Percentiles rank a stretch among this genome's conserved stretches.
phyloP scores from a whole-genome alignment of 2,888 invertebrate genomes.

The Epiblema foenella region DNA sequence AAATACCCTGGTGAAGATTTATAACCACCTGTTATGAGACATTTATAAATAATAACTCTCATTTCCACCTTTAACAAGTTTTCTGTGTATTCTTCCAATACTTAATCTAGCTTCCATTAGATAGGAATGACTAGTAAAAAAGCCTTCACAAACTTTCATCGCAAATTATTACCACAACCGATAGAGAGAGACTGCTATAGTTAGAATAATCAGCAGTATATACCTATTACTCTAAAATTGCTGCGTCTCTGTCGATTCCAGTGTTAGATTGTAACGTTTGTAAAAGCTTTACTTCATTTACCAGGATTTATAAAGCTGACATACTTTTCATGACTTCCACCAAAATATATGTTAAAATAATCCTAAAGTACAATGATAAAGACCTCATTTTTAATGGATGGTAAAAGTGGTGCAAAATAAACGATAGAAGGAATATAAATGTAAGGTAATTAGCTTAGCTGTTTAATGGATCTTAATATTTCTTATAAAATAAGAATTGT shows the following conservation, averaged over 20 bases:
- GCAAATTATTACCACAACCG: neutral
- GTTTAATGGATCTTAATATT: conserved; percentile 58
- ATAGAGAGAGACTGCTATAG: neutral
- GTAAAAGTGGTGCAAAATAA: conserved; percentile 40
- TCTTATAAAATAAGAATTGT: conserved; percentile 82
- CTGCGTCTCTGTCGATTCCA: neutral
- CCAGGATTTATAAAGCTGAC: conserved; percentile 17
- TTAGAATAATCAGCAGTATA: neutral
- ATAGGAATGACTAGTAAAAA: neutral
- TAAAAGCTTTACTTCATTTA: neutral
- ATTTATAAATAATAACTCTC: neutral
- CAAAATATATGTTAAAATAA: conserved; percentile 40
- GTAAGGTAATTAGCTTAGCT: conserved; percentile 59
- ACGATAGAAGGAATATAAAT: conserved; percentile 25
- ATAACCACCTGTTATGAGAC: neutral
- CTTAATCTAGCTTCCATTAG: conserved; percentile 10
- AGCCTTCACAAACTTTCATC: neutral
- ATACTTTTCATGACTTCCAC: conserved; percentile 40
- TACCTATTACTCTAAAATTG: neutral
- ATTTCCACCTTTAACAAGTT: neutral
- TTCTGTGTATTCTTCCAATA: conserved; percentile 6
- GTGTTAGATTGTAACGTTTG: neutral
- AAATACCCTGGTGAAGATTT: conserved; percentile 14
- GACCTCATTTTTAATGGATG: conserved; percentile 42
- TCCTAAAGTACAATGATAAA: conserved; percentile 39